Conservation (phyloP, 2,113 vertebrate genomes). For the Pleuronectes platessa region DNA sequence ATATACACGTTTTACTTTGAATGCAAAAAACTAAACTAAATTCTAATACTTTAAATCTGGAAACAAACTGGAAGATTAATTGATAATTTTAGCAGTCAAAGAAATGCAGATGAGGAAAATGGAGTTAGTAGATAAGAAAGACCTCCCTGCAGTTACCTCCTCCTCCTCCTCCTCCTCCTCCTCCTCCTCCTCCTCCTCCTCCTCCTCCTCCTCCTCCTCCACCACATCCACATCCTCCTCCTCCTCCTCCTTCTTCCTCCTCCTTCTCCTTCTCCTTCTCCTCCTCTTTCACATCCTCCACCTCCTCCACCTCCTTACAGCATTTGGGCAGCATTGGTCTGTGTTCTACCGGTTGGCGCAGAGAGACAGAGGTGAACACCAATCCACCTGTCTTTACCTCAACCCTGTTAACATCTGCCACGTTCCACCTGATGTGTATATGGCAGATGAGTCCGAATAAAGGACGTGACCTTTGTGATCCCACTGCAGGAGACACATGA, state of each 20-base stretch:
- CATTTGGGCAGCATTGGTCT: slow-evolving; percentile 58
- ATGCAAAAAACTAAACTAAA: not conserved
- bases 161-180: not conserved
- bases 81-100: not conserved
- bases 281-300: not conserved
- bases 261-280: no score
- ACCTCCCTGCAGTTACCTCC: not conserved
- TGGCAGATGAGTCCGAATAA: slow-evolving; percentile 3
- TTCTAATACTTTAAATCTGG: not conserved
- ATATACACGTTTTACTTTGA: not conserved
- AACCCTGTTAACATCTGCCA: slow-evolving; percentile 28
- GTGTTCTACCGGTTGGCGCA: slow-evolving; percentile 46
- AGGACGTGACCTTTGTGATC: slow-evolving; percentile 1
- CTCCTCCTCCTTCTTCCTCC: not conserved
- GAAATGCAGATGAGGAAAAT: not conserved
- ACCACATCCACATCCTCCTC: no score
- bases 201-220: no score
- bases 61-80: not conserved
- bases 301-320: slow-evolving; percentile 4
- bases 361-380: slow-evolving; percentile 22
- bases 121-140: not conserved
- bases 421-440: slow-evolving; percentile 28
- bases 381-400: slow-evolving; percentile 39
- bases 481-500: slow-evolving; percentile 1
- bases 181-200: no score